Percentiles rank a stretch among this genome's conserved stretches.
Conservation (phyloP, 2,888 invertebrate species). For the Dicycla oo region DNA sequence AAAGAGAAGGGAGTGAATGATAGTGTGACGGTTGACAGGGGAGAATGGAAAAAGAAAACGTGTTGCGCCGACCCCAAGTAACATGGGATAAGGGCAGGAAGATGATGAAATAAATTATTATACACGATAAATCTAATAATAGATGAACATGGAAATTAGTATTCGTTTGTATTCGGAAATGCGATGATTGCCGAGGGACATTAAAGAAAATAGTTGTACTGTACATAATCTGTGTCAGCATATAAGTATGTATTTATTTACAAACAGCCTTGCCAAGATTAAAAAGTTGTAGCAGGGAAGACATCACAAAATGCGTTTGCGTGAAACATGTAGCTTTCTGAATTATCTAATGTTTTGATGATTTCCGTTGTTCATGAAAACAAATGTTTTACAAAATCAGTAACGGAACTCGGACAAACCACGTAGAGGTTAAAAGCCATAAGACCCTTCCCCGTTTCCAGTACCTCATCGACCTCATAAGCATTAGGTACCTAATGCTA, state of each 20-base stretch:
- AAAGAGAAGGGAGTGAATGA: too few relatives aligned
- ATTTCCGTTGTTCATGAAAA: neutral
- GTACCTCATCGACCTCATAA: conserved; percentile 15
- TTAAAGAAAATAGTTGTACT: too few relatives aligned
- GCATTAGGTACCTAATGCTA: neutral
- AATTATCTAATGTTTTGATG: neutral
- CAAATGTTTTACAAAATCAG: neutral
- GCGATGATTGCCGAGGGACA: too few relatives aligned
- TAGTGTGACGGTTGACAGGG: too few relatives aligned
- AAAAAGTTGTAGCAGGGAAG: neutral
- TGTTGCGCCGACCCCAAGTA: too few relatives aligned
- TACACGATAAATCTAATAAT: too few relatives aligned
- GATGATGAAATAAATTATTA: too few relatives aligned
- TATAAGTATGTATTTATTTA: neutral
- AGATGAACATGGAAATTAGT: too few relatives aligned
- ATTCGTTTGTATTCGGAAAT: too few relatives aligned
- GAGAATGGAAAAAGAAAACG: too few relatives aligned
- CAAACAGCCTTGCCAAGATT: neutral
- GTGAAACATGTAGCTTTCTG: neutral
- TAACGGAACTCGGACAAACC: conserved; percentile 31
- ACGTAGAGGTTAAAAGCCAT: conserved; percentile 34
- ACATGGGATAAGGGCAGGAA: too few relatives aligned
- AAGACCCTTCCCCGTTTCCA: conserved; percentile 23
- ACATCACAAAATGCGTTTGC: neutral
- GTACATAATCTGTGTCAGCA: neutral